Base-by-base conservation (phyloP, 2,888 invertebrate genomes). In the Tenthredo livida region DNA sequence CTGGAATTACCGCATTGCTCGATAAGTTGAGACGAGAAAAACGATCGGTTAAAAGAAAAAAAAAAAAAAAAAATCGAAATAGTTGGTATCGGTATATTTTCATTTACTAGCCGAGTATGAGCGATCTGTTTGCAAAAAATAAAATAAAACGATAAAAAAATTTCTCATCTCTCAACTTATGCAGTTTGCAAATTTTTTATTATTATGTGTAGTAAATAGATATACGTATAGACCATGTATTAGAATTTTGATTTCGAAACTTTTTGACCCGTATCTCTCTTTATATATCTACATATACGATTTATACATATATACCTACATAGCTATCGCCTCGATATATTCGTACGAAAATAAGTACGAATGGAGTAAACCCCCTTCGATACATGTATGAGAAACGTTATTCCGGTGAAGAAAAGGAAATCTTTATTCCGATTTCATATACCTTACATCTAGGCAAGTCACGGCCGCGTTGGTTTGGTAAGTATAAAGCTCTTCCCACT, bases 401-500 rank as follows among this genome's bases (percentile, higher is more conserved):
- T 40, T 40, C 70, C 37, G 17, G 6, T 5, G 15, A 25, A 40
- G 29, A 0, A 17, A n/a, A 2, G 33, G 37, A 70, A 70, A 70
- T 70, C 37, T 70, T 37, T 33, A 70, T 70, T 37, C 37, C 17
- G 70, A 37, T 40, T 33, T 70, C n/a, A n/a, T 70, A 70, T 70
- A 70, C 6, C 6, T 5, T 70, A 37, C 37, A 17, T 15, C 2
- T 2, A 70, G 40, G 70, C 70, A 70, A 70, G 70, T 70, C 70
- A 70, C 70, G 70, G 61, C 9, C 25, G 61, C 25, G 61, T 2
- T 58, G 58, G 58, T 61, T 4, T 4, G 9, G n/a, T n/a, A 54
- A 2, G n/a, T n/a, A 54, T 21, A 25, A 61, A 61, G 70, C 70
- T 70, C 70, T 70, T 70, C n/a, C 70, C 70, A 70, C 70, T 70